phyloP scores from a whole-genome alignment of 2,113 vertebrate species.

The Erythrolamprus reginae region DNA sequence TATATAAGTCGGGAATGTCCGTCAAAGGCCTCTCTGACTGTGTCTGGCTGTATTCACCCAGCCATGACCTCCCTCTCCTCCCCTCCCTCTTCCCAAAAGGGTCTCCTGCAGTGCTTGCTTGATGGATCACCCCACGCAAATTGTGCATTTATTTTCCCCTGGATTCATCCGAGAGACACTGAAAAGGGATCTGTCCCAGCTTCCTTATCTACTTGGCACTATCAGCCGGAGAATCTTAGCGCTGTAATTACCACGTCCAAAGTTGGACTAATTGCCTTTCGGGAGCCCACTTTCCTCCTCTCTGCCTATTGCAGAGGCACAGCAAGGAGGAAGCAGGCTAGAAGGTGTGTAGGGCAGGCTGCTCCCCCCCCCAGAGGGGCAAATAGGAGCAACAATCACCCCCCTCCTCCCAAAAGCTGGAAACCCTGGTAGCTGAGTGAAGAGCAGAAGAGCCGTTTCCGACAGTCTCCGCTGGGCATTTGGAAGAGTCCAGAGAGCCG shows the following conservation, averaged over 20 bases:
- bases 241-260: conserved; percentile 59
- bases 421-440: background rate
- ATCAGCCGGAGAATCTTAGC: conserved; percentile 57
- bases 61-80: no score
- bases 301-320: conserved; percentile 43
- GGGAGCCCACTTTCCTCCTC: conserved; percentile 59
- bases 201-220: conserved; percentile 47
- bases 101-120: background rate
- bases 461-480: background rate
- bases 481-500: background rate
- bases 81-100: background rate
- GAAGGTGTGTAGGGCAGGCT: conserved; percentile 9
- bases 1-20: background rate
- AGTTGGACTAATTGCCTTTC: conserved; percentile 72
- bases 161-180: background rate
- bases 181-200: conserved; percentile 19
- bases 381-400: accelerated
- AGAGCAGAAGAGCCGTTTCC: no score
- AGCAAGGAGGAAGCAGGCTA: conserved; percentile 48
- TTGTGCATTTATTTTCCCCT: background rate
- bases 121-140: background rate
- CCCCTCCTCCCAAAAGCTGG: background rate
- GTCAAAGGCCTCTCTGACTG: background rate
- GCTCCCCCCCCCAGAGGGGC: background rate
- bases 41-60: background rate